Base-by-base conservation (phyloP, 2,797 vertebrate genomes). In the Muraenolepis orangiensis region DNA sequence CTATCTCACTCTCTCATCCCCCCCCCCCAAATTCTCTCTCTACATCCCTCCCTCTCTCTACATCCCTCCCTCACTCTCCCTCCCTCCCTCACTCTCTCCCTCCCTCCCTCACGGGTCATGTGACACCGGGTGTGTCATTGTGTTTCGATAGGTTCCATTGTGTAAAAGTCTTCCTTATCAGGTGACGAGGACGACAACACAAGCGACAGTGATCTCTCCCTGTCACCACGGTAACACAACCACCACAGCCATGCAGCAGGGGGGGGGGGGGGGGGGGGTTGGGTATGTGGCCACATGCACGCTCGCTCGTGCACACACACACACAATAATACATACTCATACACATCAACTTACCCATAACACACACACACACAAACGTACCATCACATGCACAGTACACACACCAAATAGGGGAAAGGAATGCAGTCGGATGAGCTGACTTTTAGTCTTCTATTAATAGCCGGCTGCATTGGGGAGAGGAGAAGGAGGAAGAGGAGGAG, bases 341-440 rank as follows among this genome's bases (percentile, higher is more conserved):
- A 34, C 32, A 34, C 42, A n/a, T n/a, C n/a, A n/a, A n/a, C n/a
- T n/a, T n/a, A n/a, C n/a, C n/a, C n/a, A n/a, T n/a, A n/a, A n/a
- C n/a, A n/a, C 18, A 57, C 18, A n/a, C 46, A 57, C 46, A 57
- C 46, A 6, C 46, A n/a, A 1, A 57, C 20, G 32, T 34, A 8
- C 32, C 26, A 7, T 12, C 71, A 64, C 29, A 64, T 57, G 57
- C 69, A 32, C 14, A 38, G 31, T 20, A 72, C 8, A 69, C 29
- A 71, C 3, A 16, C 32, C 51, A 26, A 18, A 36, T 29, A 46
- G 70, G 13, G 26, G 31, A 46, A 57, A 79, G 89, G 90, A 91
- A 92, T 91, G 90, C 73, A 75, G 90, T 89, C 81, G 7, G 83
- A 74, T 84, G 81, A 89, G 90, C 86, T 85, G 80, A 78, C 77